phyloP scores from a whole-genome alignment of 2,888 invertebrate species.

The Diarsia dahlii region DNA sequence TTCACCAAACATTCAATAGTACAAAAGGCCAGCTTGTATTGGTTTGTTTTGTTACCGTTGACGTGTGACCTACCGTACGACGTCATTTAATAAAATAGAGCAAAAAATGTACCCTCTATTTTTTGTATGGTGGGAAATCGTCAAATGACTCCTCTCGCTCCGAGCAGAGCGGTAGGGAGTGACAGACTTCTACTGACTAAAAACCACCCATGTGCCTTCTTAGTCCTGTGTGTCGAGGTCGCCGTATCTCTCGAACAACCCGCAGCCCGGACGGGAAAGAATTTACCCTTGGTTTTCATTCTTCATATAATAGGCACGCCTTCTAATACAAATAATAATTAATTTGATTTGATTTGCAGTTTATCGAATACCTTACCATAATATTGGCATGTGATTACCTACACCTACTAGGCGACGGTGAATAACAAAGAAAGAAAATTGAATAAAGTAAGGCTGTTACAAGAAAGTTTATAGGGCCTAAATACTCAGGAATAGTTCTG shows the following conservation, averaged over 20 bases:
- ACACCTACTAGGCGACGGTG: neutral
- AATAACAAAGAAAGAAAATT: neutral
- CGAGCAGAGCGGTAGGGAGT: too few relatives aligned
- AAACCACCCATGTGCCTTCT: too few relatives aligned
- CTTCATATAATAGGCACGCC: neutral
- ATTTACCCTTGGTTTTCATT: neutral
- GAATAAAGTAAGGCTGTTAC: neutral
- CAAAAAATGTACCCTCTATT: too few relatives aligned
- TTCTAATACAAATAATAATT: neutral
- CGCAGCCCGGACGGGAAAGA: too few relatives aligned
- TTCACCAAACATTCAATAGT: neutral
- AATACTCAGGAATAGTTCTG: neutral
- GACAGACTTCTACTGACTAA: too few relatives aligned
- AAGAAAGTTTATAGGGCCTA: neutral
- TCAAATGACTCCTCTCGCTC: too few relatives aligned
- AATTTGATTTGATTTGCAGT: neutral
- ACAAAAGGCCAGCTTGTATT: neutral
- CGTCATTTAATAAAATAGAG: neutral
- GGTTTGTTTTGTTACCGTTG: neutral
- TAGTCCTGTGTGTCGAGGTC: too few relatives aligned
- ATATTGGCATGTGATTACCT: neutral
- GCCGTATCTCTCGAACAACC: too few relatives aligned
- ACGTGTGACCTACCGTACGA: neutral
- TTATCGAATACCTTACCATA: neutral
- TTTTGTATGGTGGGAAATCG: too few relatives aligned